Evolutionary conservation across 2,888 invertebrate species (phyloP).

Genomic region (Coelogynopora nodosa): DNA sequence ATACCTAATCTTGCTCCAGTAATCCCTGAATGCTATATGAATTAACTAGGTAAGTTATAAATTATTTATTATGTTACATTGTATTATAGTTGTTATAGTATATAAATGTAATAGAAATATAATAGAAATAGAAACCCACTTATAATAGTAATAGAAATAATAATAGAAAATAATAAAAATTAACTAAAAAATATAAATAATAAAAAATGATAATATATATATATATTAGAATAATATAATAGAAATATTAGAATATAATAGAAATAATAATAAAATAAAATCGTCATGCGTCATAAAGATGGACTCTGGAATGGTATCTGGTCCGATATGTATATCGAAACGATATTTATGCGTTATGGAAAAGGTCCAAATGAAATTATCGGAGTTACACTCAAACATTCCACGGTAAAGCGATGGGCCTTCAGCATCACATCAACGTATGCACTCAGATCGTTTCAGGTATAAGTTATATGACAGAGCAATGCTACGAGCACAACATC

Average conservation of each 20-base stretch:
- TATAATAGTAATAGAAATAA: too few relatives aligned
- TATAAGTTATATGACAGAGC: background rate
- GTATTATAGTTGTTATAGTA: too few relatives aligned
- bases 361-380: background rate
- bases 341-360: constrained; percentile 3
- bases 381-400: background rate
- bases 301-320: background rate
- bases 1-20: background rate
- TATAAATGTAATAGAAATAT: too few relatives aligned
- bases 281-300: background rate
- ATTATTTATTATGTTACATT: background rate
- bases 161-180: too few relatives aligned
- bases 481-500: background rate
- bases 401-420: background rate
- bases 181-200: too few relatives aligned
- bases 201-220: too few relatives aligned
- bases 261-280: background rate
- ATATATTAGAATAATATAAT: too few relatives aligned
- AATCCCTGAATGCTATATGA: constrained; percentile 7
- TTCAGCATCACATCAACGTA: background rate
- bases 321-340: constrained; percentile 13
- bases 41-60: background rate
- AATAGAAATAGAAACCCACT: too few relatives aligned
- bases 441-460: background rate
- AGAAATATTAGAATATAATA: too few relatives aligned